Percentiles rank a stretch among this genome's conserved stretches.
These are phyloP conservation scores for Drosophila kambysellisi DNA, from an alignment of 2,888 invertebrate genomes.

Conservation along the genomic window DNA sequence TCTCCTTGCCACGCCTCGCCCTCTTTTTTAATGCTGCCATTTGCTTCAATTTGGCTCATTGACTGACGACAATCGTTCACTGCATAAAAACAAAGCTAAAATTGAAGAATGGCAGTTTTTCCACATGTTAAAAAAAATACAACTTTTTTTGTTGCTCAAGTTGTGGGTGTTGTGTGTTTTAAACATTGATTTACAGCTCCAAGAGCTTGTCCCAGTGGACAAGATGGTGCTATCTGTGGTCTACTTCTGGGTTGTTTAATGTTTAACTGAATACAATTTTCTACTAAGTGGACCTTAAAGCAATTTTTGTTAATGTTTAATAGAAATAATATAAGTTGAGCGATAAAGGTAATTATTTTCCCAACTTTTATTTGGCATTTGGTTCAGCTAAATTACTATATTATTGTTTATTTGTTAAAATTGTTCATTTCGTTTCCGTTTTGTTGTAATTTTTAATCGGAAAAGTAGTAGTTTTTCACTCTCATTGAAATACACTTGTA, in stretches of 20 bases:
- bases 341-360: neutral
- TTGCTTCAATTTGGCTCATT: conserved; percentile 62
- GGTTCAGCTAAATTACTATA: too few relatives aligned
- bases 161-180: conserved; percentile 2
- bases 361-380: neutral
- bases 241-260: neutral
- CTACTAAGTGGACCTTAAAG: accelerated
- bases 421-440: neutral
- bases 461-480: neutral
- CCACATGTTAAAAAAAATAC: conserved; percentile 18
- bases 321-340: neutral
- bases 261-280: neutral
- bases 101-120: neutral
- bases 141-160: neutral
- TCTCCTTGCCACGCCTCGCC: too few relatives aligned
- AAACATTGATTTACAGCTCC: neutral
- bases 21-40: conserved; percentile 53
- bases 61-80: conserved; percentile 19
- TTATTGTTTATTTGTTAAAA: too few relatives aligned
- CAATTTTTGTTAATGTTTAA: too few relatives aligned
- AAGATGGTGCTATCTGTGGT: neutral
- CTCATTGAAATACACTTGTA: neutral
- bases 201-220: neutral
- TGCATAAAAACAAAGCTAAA: neutral
- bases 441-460: neutral